Evolutionary conservation across 2,888 invertebrate species (phyloP).

Genomic region (Apodemia mormo): DNA sequence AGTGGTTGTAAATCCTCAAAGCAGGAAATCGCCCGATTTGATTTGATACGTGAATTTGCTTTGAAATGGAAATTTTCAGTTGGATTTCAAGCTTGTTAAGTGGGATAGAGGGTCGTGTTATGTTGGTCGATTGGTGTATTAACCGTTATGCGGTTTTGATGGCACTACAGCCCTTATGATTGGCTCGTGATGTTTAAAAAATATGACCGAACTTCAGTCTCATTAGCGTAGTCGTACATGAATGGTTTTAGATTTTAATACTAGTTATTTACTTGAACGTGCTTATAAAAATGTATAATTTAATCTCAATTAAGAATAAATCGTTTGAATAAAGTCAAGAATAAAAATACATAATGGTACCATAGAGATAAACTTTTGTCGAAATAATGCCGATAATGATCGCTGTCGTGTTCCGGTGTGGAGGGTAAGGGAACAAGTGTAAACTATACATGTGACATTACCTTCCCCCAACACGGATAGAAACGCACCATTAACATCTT

Average conservation of each 20-base stretch:
- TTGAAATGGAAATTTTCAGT: constrained; percentile 28
- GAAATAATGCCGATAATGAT: too few relatives aligned
- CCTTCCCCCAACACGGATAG: too few relatives aligned
- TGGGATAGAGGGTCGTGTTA: constrained; percentile 30
- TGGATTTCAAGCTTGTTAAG: constrained; percentile 30
- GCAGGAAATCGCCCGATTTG: constrained; percentile 36
- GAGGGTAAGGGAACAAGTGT: too few relatives aligned
- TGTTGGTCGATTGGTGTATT: constrained; percentile 30
- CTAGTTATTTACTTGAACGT: background rate
- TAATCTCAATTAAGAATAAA: too few relatives aligned
- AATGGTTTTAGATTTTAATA: background rate
- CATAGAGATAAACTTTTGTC: too few relatives aligned
- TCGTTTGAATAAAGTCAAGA: too few relatives aligned
- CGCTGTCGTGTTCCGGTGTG: too few relatives aligned
- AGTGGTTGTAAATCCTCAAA: constrained; percentile 48
- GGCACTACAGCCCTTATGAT: constrained; percentile 30
- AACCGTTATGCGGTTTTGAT: constrained; percentile 34
- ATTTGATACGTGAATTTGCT: constrained; percentile 30
- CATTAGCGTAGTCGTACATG: background rate
- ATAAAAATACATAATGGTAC: too few relatives aligned
- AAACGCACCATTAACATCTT: too few relatives aligned
- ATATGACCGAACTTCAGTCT: background rate
- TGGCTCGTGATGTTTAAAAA: constrained; percentile 22
- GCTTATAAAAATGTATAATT: background rate
- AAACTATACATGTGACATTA: too few relatives aligned